Evolutionary conservation across 2,797 vertebrate species (phyloP).

Genomic region (Tadarida brasiliensis): DNA sequence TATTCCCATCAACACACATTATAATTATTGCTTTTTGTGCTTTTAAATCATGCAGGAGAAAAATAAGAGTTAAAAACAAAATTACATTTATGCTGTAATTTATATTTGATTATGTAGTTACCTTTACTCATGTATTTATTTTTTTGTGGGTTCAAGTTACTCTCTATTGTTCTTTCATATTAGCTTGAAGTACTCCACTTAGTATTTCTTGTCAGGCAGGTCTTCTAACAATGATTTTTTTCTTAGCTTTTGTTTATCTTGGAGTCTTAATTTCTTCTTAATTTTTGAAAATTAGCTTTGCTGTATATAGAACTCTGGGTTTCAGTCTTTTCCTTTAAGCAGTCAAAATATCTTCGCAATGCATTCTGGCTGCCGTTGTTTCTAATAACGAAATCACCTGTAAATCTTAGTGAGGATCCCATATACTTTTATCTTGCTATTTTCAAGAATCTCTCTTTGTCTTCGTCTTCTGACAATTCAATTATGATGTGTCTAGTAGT

Average conservation of each 20-base stretch:
- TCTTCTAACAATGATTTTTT: neutral
- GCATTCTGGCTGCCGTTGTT: neutral
- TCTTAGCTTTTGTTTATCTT: neutral
- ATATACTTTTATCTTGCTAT: neutral
- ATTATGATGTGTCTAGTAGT: neutral
- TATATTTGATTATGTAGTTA: neutral
- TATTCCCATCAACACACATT: neutral
- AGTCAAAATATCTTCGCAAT: neutral
- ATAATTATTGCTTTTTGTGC: neutral
- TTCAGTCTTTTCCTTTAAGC: neutral
- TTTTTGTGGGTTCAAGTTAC: neutral
- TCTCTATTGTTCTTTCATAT: neutral
- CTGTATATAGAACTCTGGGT: neutral
- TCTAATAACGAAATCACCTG: neutral
- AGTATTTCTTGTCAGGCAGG: neutral
- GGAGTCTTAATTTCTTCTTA: neutral
- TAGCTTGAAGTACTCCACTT: neutral
- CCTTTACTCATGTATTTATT: neutral
- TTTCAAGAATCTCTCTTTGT: neutral
- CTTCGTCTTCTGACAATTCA: neutral
- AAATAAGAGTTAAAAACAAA: conserved; percentile 10
- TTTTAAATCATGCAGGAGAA: neutral
- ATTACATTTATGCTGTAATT: neutral
- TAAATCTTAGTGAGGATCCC: neutral
- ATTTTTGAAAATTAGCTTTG: neutral